Conservation (phyloP, 2,113 vertebrate species). For the Guaruba guarouba region DNA sequence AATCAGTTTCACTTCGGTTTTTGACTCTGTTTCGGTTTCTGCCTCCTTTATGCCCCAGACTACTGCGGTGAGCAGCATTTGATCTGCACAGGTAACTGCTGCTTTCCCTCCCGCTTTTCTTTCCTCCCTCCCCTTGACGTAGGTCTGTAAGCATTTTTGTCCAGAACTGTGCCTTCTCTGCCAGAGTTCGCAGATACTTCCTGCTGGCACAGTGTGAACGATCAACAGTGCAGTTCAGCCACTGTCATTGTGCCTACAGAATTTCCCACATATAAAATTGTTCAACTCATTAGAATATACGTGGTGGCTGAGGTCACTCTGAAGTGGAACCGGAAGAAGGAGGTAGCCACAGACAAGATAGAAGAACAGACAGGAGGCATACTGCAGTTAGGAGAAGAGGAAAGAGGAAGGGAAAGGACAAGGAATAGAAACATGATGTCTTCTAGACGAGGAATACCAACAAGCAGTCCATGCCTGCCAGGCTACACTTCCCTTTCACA, state of each 20-base stretch:
- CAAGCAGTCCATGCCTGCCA: constrained; percentile 22
- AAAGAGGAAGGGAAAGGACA: neutral
- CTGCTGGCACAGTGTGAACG: constrained; percentile 20
- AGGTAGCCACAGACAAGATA: neutral
- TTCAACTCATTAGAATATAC: constrained; percentile 17
- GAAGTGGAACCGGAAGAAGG: constrained; percentile 11
- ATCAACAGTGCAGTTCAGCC: neutral
- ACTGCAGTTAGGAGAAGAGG: neutral
- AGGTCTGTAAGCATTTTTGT: neutral
- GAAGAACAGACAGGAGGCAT: neutral
- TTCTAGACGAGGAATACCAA: neutral
- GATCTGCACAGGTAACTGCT: neutral
- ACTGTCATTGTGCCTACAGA: constrained; percentile 19
- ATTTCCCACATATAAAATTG: constrained; percentile 55
- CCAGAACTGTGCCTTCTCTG: neutral
- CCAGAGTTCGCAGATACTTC: neutral
- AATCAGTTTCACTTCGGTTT: constrained; percentile 4
- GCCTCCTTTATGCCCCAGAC: neutral
- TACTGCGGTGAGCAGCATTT: neutral
- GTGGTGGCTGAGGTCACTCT: neutral
- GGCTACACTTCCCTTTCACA: constrained; percentile 30
- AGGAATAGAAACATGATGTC: neutral
- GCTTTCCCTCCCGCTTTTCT: neutral
- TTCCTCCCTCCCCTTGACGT: neutral
- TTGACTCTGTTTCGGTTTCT: neutral